phyloP scores from a whole-genome alignment of 35 echinoderm and acorn worm species.

The Ptychodera flava region DNA sequence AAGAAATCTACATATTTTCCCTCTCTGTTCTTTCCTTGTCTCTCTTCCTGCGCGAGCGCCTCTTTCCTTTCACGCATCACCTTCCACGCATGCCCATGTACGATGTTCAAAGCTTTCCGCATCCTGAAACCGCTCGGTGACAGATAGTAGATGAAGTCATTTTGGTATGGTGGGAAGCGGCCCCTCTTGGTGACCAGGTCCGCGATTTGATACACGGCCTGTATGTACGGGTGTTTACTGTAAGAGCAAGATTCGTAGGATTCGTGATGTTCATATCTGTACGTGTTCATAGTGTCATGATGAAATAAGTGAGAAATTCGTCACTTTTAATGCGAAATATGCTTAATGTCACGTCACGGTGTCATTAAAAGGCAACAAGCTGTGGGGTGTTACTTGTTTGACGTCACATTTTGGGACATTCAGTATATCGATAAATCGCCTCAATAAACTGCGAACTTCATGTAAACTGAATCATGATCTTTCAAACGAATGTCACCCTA shows the following conservation, averaged over 20 bases:
- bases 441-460: no score
- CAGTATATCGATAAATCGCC: no score
- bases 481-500: no score
- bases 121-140: conserved; percentile 10
- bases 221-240: conserved; percentile 18
- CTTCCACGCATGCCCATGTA: conserved; percentile 21
- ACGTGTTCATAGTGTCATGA: no score
- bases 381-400: no score
- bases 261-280: no score
- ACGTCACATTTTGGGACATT: no score
- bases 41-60: neutral
- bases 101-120: neutral
- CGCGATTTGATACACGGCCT: conserved; percentile 17
- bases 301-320: no score
- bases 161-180: conserved; percentile 25
- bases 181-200: conserved; percentile 3
- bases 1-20: conserved; percentile 35
- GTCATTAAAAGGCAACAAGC: no score
- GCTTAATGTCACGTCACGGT: no score
- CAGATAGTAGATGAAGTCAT: conserved; percentile 20
- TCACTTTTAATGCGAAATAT: no score
- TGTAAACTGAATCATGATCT: no score
- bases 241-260: neutral
- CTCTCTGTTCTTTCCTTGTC: neutral
- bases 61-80: conserved; percentile 13